Percentiles rank a stretch among this genome's conserved stretches.
phyloP scores from a whole-genome alignment of 2,888 invertebrate species.

The Campoplex nolae region DNA sequence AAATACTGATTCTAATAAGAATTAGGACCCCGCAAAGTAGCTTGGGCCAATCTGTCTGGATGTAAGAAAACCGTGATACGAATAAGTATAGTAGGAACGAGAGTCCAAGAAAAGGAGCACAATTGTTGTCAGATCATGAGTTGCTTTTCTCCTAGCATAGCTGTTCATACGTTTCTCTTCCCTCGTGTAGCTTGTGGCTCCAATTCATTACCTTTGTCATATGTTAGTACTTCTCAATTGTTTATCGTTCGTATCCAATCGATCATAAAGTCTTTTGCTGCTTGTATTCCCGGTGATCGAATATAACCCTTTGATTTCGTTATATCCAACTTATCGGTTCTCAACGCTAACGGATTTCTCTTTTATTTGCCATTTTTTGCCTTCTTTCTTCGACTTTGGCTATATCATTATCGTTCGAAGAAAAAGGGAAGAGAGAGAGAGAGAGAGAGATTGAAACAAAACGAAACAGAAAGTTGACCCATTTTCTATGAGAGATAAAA shows the following conservation, averaged over 20 bases:
- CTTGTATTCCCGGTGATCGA: neutral
- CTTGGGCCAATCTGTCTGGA: no score
- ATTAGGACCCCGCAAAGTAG: no score
- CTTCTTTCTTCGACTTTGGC: no score
- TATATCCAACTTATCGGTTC: neutral
- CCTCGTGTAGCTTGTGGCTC: neutral
- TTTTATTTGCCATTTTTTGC: neutral
- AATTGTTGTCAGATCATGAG: neutral
- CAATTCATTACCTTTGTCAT: neutral
- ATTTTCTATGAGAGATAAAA: conserved; percentile 2
- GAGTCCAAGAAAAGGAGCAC: neutral
- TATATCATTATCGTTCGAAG: neutral
- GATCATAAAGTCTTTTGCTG: neutral
- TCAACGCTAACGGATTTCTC: neutral
- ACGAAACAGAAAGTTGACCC: conserved; percentile 15
- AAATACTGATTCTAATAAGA: no score
- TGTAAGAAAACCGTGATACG: no score
- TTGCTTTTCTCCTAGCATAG: neutral
- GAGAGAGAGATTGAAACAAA: neutral
- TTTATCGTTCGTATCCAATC: neutral
- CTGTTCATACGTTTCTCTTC: no score
- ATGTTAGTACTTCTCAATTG: neutral
- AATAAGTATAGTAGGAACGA: no score
- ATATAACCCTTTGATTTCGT: neutral
- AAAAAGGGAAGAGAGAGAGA: neutral